Evolutionary conservation across 2,797 vertebrate genomes (phyloP).

Genomic region (Sebastes glaucus): DNA sequence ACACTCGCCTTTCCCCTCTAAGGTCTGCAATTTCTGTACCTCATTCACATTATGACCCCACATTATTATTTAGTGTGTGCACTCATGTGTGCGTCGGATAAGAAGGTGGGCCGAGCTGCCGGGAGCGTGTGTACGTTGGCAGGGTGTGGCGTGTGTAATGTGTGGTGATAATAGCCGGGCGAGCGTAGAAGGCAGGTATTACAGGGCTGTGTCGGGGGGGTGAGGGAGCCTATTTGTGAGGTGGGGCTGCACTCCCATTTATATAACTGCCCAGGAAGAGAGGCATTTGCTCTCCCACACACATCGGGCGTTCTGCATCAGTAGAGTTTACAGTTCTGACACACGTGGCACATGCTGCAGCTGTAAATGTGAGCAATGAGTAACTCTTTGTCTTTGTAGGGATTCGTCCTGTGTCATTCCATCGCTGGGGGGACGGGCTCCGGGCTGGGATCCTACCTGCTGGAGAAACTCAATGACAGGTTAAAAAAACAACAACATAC

Average conservation of each 20-base stretch:
- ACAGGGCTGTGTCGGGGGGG: slow-evolving; percentile 63
- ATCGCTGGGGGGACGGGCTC: slow-evolving; percentile 96
- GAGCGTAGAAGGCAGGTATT: slow-evolving; percentile 79
- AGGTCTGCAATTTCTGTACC: slow-evolving; percentile 71
- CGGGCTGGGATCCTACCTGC: slow-evolving; percentile 93
- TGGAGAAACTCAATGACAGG: slow-evolving; percentile 97
- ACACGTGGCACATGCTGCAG: slow-evolving; percentile 50
- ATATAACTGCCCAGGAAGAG: slow-evolving; percentile 70
- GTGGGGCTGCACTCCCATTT: slow-evolving; percentile 75
- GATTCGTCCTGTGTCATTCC: slow-evolving; percentile 96
- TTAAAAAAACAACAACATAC: slow-evolving; percentile 54
- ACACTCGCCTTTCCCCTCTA: slow-evolving; percentile 71
- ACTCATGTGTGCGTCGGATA: slow-evolving; percentile 60
- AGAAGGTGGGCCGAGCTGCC: slow-evolving; percentile 65
- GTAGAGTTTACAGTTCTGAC: slow-evolving; percentile 47
- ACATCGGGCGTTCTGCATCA: slow-evolving; percentile 48
- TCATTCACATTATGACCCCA: slow-evolving; percentile 72
- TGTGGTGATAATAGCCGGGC: slow-evolving; percentile 78
- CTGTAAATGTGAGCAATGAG: slow-evolving; percentile 39
- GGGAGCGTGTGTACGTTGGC: slow-evolving; percentile 73
- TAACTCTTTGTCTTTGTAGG: slow-evolving; percentile 77
- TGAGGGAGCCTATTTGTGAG: slow-evolving; percentile 72
- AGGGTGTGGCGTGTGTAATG: slow-evolving; percentile 70
- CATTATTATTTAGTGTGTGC: slow-evolving; percentile 76
- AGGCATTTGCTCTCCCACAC: slow-evolving; percentile 84